phyloP scores from a whole-genome alignment of 1,140 invertebrate genomes.

The Apis florea region DNA sequence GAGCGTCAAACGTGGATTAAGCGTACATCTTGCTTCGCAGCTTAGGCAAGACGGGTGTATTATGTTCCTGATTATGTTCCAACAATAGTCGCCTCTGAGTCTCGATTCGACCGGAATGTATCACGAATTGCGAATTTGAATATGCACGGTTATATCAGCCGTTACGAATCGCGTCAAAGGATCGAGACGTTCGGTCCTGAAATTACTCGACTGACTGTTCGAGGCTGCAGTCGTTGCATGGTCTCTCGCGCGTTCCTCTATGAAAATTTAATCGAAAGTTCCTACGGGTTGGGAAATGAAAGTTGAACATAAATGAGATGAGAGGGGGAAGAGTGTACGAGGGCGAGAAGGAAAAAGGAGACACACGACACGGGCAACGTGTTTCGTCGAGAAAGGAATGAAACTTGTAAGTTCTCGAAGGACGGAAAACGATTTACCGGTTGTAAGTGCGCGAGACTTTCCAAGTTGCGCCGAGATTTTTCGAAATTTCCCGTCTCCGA shows the following conservation, averaged over 20 bases:
- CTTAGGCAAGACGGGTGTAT: conserved; percentile 10
- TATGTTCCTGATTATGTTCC: not conserved
- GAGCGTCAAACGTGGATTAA: conserved; percentile 61
- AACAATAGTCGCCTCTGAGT: not conserved
- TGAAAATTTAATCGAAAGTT: conserved; percentile 36
- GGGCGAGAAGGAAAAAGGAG: not conserved
- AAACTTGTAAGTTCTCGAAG: conserved; percentile 40
- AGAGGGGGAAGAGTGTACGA: not conserved
- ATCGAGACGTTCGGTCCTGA: conserved; percentile 27
- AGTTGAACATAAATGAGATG: conserved; percentile 7
- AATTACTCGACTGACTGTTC: conserved; percentile 24
- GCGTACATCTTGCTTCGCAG: conserved; percentile 40
- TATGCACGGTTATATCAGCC: conserved; percentile 33
- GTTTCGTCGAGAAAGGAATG: conserved; percentile 27
- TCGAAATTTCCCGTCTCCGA: conserved; percentile 51
- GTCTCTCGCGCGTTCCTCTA: conserved; percentile 10
- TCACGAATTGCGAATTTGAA: conserved; percentile 10
- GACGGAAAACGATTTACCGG: conserved; percentile 37
- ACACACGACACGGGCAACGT: not conserved
- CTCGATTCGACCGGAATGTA: not conserved
- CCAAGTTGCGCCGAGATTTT: conserved; percentile 43
- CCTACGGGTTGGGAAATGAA: conserved; percentile 33
- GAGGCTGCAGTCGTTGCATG: not conserved
- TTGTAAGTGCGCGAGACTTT: conserved; percentile 42
- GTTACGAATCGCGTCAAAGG: conserved; percentile 24